Evolutionary conservation across 2,888 invertebrate genomes (phyloP).

Genomic region (Cantharis rustica): DNA sequence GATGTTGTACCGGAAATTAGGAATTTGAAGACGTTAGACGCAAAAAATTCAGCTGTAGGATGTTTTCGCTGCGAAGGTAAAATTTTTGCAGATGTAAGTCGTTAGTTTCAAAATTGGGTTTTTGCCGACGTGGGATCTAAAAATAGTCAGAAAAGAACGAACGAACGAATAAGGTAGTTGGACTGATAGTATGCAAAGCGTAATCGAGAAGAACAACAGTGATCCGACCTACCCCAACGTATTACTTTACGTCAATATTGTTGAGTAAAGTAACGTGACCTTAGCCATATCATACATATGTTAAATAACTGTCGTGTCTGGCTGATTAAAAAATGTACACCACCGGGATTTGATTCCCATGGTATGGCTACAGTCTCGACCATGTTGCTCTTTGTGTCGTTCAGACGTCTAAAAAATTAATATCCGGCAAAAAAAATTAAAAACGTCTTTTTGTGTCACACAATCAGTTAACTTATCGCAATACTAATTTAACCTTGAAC

Average conservation of each 20-base stretch:
- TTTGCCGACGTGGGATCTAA: neutral
- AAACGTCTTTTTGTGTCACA: slow-evolving; percentile 12
- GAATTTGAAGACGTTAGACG: neutral
- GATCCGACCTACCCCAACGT: slow-evolving; percentile 1
- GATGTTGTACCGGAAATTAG: neutral
- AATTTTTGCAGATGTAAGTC: neutral
- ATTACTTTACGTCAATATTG: neutral
- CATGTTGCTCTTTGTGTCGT: slow-evolving; percentile 14
- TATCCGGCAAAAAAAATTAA: slow-evolving; percentile 12
- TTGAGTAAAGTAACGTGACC: neutral
- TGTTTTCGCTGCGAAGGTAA: neutral
- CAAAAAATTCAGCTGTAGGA: neutral
- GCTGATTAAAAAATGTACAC: neutral
- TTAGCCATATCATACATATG: neutral
- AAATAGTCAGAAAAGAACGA: neutral
- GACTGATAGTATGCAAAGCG: neutral
- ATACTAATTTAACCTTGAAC: slow-evolving; percentile 11
- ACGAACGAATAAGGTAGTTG: neutral
- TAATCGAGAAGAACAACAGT: neutral
- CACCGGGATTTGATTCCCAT: slow-evolving; percentile 19
- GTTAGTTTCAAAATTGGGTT: neutral
- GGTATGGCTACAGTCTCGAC: slow-evolving; percentile 9
- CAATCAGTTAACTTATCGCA: slow-evolving; percentile 4
- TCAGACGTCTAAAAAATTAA: slow-evolving; percentile 22
- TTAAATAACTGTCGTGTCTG: slow-evolving; percentile 1